Conservation (phyloP, 2,797 vertebrate species). For the Catostomus latipinnis region DNA sequence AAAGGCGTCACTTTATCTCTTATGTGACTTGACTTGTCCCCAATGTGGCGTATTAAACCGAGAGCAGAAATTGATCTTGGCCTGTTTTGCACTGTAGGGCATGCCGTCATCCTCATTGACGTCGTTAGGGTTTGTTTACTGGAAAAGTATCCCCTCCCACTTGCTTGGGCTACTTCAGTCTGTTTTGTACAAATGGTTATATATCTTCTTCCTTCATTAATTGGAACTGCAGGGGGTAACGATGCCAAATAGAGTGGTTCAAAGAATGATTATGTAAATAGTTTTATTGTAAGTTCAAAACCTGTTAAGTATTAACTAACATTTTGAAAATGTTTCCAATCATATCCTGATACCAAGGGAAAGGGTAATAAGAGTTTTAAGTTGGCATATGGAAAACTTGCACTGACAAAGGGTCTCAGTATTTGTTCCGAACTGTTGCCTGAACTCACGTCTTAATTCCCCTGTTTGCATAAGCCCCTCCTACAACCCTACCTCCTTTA, state of each 20-base stretch:
- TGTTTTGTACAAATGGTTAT: not conserved
- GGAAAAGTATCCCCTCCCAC: conserved; percentile 21
- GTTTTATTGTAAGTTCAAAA: conserved; percentile 6
- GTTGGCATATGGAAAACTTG: too few relatives aligned
- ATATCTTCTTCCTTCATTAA: not conserved
- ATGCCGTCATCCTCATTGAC: conserved; percentile 41
- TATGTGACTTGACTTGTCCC: conserved; percentile 15
- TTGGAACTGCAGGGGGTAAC: not conserved
- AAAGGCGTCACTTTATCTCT: conserved; percentile 48
- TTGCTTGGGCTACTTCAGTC: conserved; percentile 10
- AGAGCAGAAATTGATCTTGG: conserved; percentile 45
- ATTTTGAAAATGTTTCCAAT: conserved; percentile 1
- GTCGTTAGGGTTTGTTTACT: conserved; percentile 23
- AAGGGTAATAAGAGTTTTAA: not conserved
- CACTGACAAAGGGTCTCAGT: conserved; percentile 67
- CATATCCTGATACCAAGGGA: not conserved
- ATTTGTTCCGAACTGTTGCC: conserved; percentile 64
- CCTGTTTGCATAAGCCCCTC: not conserved
- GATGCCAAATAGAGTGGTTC: not conserved
- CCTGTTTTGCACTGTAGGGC: conserved; percentile 55
- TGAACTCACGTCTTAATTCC: conserved; percentile 65
- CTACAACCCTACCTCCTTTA: conserved; percentile 24
- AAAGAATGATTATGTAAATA: conserved; percentile 5
- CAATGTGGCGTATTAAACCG: conserved; percentile 19
- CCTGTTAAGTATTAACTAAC: conserved; percentile 36